These are phyloP conservation scores for Podarcis cretensis DNA, from an alignment of 2,113 vertebrate genomes.

Conservation along the genomic window DNA sequence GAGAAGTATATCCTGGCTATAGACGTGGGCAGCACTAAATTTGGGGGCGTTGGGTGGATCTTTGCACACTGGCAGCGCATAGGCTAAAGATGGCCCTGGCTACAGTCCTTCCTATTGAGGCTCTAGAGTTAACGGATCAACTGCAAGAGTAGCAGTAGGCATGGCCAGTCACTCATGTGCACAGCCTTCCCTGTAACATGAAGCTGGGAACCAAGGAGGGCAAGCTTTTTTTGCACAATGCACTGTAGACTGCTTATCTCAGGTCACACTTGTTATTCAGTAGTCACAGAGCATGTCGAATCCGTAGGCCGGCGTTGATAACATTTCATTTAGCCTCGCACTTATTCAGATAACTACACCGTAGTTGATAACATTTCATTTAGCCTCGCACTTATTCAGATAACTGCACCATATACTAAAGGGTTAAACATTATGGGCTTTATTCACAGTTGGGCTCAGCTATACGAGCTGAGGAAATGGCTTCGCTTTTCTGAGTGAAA, in stretches of 20 bases:
- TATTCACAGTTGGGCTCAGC: neutral
- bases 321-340: neutral
- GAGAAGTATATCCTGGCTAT: too few relatives aligned
- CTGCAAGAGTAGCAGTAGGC: neutral
- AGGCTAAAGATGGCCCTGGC: too few relatives aligned
- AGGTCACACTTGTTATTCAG: neutral
- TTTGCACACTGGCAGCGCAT: too few relatives aligned
- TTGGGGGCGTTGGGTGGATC: too few relatives aligned
- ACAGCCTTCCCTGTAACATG: neutral
- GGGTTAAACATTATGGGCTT: neutral
- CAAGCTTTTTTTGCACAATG: neutral
- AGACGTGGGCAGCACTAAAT: too few relatives aligned
- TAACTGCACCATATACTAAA: neutral
- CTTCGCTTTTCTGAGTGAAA: neutral
- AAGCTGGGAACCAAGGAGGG: neutral
- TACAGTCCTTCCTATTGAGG: too few relatives aligned
- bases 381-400: neutral
- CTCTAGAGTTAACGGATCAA: neutral
- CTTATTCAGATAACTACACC: neutral
- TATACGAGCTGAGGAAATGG: neutral
- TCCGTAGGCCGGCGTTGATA: neutral
- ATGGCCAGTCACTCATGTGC: neutral
- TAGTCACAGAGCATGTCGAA: neutral
- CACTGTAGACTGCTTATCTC: neutral
- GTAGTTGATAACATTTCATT: neutral